Base-by-base conservation (phyloP, 1,140 invertebrate species). In the Solen grandis region DNA sequence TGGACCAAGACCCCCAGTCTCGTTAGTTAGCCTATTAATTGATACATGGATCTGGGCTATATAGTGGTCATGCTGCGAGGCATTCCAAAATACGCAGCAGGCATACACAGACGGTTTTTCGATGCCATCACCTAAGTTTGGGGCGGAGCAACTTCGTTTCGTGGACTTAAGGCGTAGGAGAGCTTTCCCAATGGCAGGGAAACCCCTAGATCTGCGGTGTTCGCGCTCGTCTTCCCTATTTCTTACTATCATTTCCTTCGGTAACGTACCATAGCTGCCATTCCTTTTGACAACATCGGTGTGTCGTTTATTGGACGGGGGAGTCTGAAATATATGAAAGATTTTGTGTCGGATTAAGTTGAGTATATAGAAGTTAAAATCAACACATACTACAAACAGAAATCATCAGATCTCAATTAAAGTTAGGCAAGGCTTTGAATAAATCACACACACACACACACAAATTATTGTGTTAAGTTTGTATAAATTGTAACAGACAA, bases 211-310 rank as follows among this genome's bases (percentile, higher is more conserved):
- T 69, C 77, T 59, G 55, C 77, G 77, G 54, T 80, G 77, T 29
- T 80, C 77, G 5, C 68, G 65, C 13, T 80, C 77, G 33, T 80
- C 77, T 27, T 70, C 66, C 46, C 31, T 80, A 80, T 80, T 80
- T 80, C 68, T 80, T 57, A 70, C 68, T 55, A 77, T 38, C 66
- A 72, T 63, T 72, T 80, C 77, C 77, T 69, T 80, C n/a, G 77
- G 77, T 72, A 80, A 80, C 77, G 77, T 80, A 80, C 77, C 77
- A 63, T 80, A 80, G 63, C 77, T 80, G 25, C 77, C 77, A 54
- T 80, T 80, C 41, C 68, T n/a, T 54, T 80, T 80, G 0, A 72
- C 57, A 27, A 62, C 38, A 33, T 70, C 66, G 16, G 65, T 72
- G 25, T 72, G 54, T 16, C 77, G 33, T 38, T 80, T 80, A 36